A percentile compares a stretch with the other conserved stretches of the same genome.
Evolutionary conservation across 2,797 vertebrate genomes (phyloP).

Genomic region (Hozukius guyotensis): DNA sequence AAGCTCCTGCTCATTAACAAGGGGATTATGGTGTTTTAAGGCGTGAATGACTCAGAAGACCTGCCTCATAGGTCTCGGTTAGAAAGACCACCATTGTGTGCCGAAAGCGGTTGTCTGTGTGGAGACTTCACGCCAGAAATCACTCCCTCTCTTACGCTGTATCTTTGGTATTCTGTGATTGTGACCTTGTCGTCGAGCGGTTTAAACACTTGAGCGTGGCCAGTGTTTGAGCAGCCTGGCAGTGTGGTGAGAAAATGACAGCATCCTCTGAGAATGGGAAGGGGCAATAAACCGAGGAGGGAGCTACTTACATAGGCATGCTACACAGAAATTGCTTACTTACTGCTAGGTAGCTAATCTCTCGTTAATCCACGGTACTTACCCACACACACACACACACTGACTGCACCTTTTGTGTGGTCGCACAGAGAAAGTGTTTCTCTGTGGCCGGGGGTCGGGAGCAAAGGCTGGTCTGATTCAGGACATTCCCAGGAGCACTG

Average conservation of each 20-base stretch:
- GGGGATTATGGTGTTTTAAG: constrained; percentile 43
- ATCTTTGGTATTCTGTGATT: constrained; percentile 58
- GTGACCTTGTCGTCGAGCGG: constrained; percentile 36
- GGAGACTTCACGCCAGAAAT: constrained; percentile 24
- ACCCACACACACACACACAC: constrained; percentile 54
- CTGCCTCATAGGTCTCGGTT: constrained; percentile 9
- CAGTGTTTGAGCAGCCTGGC: constrained; percentile 53
- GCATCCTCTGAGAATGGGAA: constrained; percentile 66
- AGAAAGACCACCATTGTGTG: constrained; percentile 48
- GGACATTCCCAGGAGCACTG: constrained; percentile 71
- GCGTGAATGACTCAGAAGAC: constrained; percentile 33
- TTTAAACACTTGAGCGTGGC: constrained; percentile 46
- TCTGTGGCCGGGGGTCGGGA: constrained; percentile 50
- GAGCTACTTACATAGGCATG: constrained; percentile 43
- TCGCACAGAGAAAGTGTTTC: constrained; percentile 72
- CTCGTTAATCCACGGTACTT: constrained; percentile 68
- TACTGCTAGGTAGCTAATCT: constrained; percentile 72
- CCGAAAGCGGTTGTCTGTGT: constrained; percentile 22
- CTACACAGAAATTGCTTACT: constrained; percentile 66
- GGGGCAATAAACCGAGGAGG: constrained; percentile 12
- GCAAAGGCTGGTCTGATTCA: constrained; percentile 67
- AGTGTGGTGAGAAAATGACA: constrained; percentile 70
- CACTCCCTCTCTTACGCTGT: constrained; percentile 41
- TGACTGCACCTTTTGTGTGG: constrained; percentile 78
- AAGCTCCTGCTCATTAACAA: constrained; percentile 41